phyloP scores from a whole-genome alignment of 2,888 invertebrate genomes.

The Byasa hedistus region DNA sequence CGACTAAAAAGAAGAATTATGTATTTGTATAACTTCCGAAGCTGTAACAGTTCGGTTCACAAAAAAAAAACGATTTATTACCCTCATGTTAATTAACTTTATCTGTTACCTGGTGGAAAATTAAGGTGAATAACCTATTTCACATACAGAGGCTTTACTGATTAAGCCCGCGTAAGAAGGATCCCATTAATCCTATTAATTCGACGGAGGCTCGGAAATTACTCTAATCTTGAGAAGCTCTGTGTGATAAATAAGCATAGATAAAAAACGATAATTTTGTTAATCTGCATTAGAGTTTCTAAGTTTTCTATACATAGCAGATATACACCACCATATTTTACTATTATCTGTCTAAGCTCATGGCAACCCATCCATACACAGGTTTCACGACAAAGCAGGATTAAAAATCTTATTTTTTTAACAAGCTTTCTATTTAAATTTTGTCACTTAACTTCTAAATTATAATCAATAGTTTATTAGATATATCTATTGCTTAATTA shows the following conservation, averaged over 20 bases:
- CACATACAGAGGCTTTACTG: slow-evolving; percentile 3
- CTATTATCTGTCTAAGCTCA: too few relatives aligned
- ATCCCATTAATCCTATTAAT: slow-evolving; percentile 6
- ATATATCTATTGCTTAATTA: too few relatives aligned
- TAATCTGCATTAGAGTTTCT: background rate
- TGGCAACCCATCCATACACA: too few relatives aligned
- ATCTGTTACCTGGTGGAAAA: background rate
- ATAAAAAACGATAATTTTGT: background rate
- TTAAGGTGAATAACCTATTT: slow-evolving; percentile 1
- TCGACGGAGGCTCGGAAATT: background rate
- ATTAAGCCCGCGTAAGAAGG: slow-evolving; percentile 9
- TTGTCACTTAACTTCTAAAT: too few relatives aligned
- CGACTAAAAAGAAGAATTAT: too few relatives aligned
- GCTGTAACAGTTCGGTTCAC: background rate
- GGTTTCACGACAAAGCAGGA: too few relatives aligned
- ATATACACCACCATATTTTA: too few relatives aligned
- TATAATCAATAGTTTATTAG: too few relatives aligned
- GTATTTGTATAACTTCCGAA: too few relatives aligned
- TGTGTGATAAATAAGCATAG: background rate
- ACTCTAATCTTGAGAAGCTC: background rate
- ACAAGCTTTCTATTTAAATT: too few relatives aligned
- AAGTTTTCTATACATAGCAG: background rate
- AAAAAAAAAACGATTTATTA: background rate
- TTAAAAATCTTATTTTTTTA: too few relatives aligned
- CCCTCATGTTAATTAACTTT: background rate